Percentiles rank a stretch among this genome's conserved stretches.
phyloP scores from a whole-genome alignment of 2,888 invertebrate genomes.

The Melipona bicolor region DNA sequence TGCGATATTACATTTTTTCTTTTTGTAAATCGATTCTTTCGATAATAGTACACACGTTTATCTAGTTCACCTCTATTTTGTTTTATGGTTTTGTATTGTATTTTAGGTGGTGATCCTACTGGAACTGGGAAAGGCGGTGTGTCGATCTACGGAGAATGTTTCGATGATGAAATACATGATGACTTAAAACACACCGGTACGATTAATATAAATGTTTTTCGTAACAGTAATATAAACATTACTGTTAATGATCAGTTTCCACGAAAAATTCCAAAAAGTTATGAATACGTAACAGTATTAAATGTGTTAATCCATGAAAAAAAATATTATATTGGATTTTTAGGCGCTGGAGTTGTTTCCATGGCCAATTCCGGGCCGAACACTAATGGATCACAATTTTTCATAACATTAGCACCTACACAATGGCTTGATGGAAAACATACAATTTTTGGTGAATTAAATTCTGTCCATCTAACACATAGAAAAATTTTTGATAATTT shows the following conservation, averaged over 20 bases:
- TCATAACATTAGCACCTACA: constrained; percentile 97
- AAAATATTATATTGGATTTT: constrained; percentile 8
- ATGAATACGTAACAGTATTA: background rate
- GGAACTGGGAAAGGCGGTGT: constrained; percentile 98
- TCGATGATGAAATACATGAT: constrained; percentile 97
- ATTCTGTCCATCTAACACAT: background rate
- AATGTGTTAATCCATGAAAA: background rate
- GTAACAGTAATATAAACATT: too few relatives aligned
- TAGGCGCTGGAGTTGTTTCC: constrained; percentile 90
- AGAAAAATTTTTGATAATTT: too few relatives aligned
- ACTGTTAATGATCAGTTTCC: too few relatives aligned
- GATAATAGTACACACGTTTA: too few relatives aligned
- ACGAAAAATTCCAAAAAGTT: background rate
- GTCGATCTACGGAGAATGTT: constrained; percentile 97
- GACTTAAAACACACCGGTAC: constrained; percentile 97
- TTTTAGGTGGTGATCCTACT: constrained; percentile 95
- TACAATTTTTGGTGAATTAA: constrained; percentile 92
- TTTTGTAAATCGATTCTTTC: too few relatives aligned
- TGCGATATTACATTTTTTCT: too few relatives aligned
- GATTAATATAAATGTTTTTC: background rate
- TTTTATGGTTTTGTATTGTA: background rate
- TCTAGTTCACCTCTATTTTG: background rate
- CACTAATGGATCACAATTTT: constrained; percentile 99
- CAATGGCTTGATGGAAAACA: constrained; percentile 99
- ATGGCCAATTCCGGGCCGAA: constrained; percentile 99